Evolutionary conservation across 2,888 invertebrate genomes (phyloP).

Genomic region (Orthosia cruda): DNA sequence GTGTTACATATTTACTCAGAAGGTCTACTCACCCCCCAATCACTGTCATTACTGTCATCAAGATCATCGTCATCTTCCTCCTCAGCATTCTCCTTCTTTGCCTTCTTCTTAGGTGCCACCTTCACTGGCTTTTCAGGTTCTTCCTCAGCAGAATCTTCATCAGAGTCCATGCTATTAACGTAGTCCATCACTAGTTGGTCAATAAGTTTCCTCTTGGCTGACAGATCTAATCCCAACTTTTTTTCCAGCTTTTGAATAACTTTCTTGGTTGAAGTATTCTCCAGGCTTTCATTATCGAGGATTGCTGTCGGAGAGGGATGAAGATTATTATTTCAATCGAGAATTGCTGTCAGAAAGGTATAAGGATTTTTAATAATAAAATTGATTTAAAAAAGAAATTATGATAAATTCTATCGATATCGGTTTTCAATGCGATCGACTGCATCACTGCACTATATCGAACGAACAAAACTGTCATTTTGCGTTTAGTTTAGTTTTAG

Average conservation of each 20-base stretch:
- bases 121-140: slow-evolving; percentile 14
- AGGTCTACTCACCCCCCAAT: slow-evolving; percentile 57
- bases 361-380: not conserved
- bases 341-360: too few relatives aligned
- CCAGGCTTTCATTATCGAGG: slow-evolving; percentile 96
- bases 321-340: not conserved
- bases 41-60: slow-evolving; percentile 58
- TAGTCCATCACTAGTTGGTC: slow-evolving; percentile 97
- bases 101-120: slow-evolving; percentile 5
- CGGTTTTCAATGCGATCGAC: not conserved
- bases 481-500: not conserved
- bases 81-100: slow-evolving; percentile 33
- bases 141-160: slow-evolving; percentile 70
- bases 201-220: slow-evolving; percentile 96
- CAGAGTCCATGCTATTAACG: slow-evolving; percentile 84
- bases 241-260: slow-evolving; percentile 97
- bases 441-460: not conserved
- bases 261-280: slow-evolving; percentile 96
- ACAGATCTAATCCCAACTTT: slow-evolving; percentile 95
- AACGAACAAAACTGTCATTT: too few relatives aligned
- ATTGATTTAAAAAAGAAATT: too few relatives aligned
- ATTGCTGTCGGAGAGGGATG: slow-evolving; percentile 92
- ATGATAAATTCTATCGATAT: not conserved
- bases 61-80: slow-evolving; percentile 80
- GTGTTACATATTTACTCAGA: too few relatives aligned